phyloP scores from a whole-genome alignment of 2,797 vertebrate species.

The Girardinus metallicus region DNA sequence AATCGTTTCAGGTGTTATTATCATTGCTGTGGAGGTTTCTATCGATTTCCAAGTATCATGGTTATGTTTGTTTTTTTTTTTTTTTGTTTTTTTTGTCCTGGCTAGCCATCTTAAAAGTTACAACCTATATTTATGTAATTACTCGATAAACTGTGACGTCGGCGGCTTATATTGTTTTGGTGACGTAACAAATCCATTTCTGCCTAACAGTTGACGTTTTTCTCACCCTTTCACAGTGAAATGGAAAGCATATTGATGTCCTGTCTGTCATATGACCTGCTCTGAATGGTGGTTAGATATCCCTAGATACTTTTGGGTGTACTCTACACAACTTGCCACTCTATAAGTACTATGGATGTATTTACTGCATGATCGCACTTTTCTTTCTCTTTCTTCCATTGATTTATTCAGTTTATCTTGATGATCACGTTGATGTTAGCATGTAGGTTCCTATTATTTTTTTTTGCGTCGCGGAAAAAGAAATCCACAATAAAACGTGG shows the following conservation, averaged over 20 bases:
- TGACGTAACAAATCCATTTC: neutral
- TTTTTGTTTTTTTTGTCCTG: neutral
- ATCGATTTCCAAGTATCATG: neutral
- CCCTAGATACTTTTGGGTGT: neutral
- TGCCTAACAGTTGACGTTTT: neutral
- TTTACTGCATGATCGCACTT: neutral
- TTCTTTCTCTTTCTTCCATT: neutral
- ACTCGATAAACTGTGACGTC: neutral
- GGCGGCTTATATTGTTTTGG: neutral
- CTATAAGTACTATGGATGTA: neutral
- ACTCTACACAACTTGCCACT: neutral
- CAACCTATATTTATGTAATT: neutral
- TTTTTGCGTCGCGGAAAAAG: neutral
- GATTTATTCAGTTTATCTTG: neutral
- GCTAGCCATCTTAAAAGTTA: neutral
- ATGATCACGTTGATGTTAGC: neutral
- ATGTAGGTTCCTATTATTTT: neutral
- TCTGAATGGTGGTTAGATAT: neutral
- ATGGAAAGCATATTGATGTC: neutral
- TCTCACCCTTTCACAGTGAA: neutral
- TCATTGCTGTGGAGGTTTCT: neutral
- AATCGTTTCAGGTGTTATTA: neutral
- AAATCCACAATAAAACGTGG: neutral
- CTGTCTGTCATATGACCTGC: neutral
- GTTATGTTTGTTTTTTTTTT: neutral